Evolutionary conservation across 2,888 invertebrate genomes (phyloP).

Genomic region (Cryptocheilus praepositus): DNA sequence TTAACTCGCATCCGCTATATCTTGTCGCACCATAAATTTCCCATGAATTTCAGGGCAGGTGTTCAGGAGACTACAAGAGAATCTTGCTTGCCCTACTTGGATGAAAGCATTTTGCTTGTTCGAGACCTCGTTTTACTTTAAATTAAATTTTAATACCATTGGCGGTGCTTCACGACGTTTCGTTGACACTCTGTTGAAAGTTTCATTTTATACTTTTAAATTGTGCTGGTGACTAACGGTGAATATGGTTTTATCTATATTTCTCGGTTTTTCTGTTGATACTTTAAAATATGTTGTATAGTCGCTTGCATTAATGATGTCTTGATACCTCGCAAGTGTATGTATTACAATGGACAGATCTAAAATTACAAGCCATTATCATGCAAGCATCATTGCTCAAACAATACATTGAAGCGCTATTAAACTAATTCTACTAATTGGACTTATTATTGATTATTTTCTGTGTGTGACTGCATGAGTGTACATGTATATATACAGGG

Average conservation of each 20-base stretch:
- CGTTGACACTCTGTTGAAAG: conserved; percentile 15
- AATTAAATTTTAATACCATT: conserved; percentile 32
- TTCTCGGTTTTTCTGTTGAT: not conserved
- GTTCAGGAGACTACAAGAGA: conserved; percentile 92
- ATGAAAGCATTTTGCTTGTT: conserved; percentile 57
- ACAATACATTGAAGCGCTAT: not conserved
- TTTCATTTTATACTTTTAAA: conserved; percentile 25
- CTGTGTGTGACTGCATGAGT: not conserved
- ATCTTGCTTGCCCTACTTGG: conserved; percentile 84
- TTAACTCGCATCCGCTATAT: conserved; percentile 7
- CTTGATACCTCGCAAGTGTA: not conserved
- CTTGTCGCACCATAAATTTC: conserved; percentile 36
- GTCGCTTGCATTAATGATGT: not conserved
- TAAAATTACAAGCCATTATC: not conserved
- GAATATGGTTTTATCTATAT: conserved; percentile 31
- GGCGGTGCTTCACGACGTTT: conserved; percentile 25
- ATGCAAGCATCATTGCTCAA: not conserved
- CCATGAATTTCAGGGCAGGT: conserved; percentile 83
- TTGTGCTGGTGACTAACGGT: conserved; percentile 24
- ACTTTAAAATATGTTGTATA: too few species aligned
- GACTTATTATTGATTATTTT: conserved; percentile 6
- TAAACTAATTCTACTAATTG: conserved; percentile 43
- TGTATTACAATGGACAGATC: not conserved
- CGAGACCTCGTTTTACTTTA: conserved; percentile 42
- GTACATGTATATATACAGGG: not conserved